Evolutionary conservation across 2,797 vertebrate genomes (phyloP), one percentile per base, ranked within the genome.

Genomic region (Leptatherina wallacei): DNA sequence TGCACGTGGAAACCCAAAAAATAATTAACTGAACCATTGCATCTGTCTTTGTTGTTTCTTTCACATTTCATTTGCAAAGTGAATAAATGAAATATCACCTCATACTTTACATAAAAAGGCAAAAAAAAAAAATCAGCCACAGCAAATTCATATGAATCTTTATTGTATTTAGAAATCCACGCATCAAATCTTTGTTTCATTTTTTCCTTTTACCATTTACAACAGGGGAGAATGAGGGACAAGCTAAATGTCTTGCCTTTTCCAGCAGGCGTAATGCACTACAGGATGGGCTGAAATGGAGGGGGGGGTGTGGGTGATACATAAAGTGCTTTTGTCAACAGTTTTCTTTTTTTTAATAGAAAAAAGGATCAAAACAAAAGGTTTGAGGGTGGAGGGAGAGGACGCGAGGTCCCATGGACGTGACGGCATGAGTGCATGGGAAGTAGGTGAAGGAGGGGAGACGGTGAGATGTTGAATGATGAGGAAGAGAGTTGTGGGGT

Each of bases 311-410:
- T 78, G 82, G n/a, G 32, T 86, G 89, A 92, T 96, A 97, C 96
- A 96, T 98, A 99, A 98, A 98, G 97, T 99, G 97, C 97, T 97
- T 97, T 95, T 96, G 95, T 96, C 95, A 95, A 97, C 92, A 89
- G 91, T 93, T 95, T 92, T 86, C 82, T n/a, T 91, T 87, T 77
- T 93, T 94, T 93, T 91, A 89, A 93, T 94, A 95, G 92, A 95
- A 94, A 93, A 94, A 93, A 93, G 89, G 88, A 88, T 87, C 77
- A 88, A 88, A 91, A 93, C 90, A 87, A 92, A 92, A 90, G 90
- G 91, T 88, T 80, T 80, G 85, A 83, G 78, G 88, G 88, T 86
- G 84, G 81, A 82, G 74, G 78, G 84, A 84, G 75, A 85, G 73
- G 71, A 86, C 69, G 3, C 8, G 1, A 29, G 70, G 73, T 75